phyloP scores from a whole-genome alignment of 2,888 invertebrate genomes.

The Acronicta alni region DNA sequence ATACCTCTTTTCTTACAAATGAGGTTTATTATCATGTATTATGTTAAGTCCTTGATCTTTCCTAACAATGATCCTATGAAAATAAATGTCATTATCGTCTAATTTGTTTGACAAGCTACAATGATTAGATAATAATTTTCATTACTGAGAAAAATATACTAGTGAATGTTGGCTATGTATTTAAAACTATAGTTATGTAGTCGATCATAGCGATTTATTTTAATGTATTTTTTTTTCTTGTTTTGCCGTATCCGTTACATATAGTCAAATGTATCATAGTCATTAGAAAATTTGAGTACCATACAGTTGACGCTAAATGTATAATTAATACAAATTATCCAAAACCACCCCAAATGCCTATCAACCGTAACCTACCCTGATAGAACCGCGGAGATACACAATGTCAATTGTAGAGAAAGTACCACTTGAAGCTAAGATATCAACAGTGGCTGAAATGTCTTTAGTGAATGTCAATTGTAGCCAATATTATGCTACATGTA shows the following conservation, averaged over 20 bases:
- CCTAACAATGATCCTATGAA: conserved; percentile 31
- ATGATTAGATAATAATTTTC: conserved; percentile 2
- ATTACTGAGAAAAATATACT: conserved; percentile 15
- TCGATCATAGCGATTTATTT: conserved; percentile 8
- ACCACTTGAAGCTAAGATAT: conserved; percentile 6
- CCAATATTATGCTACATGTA: not conserved
- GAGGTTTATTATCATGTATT: conserved; percentile 41
- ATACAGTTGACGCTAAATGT: conserved; percentile 55
- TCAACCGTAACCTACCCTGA: conserved; percentile 51
- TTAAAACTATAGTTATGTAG: conserved; percentile 28
- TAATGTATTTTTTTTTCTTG: conserved; percentile 11
- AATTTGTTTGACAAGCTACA: conserved; percentile 26
- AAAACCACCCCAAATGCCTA: conserved; percentile 42
- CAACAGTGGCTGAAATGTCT: not conserved
- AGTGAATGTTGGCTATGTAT: conserved; percentile 21
- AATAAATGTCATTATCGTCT: conserved; percentile 26
- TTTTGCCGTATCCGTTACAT: conserved; percentile 12
- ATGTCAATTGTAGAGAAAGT: conserved; percentile 13
- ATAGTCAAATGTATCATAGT: conserved; percentile 39
- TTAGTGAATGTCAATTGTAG: conserved; percentile 4
- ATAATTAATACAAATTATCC: conserved; percentile 46
- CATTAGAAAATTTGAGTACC: conserved; percentile 60
- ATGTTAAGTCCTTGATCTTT: conserved; percentile 17
- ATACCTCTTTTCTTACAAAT: conserved; percentile 46
- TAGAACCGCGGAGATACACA: conserved; percentile 33